Evolutionary conservation across 2,797 vertebrate genomes (phyloP), one percentile per base, ranked within the genome.

Genomic region (Lithobates pipiens): DNA sequence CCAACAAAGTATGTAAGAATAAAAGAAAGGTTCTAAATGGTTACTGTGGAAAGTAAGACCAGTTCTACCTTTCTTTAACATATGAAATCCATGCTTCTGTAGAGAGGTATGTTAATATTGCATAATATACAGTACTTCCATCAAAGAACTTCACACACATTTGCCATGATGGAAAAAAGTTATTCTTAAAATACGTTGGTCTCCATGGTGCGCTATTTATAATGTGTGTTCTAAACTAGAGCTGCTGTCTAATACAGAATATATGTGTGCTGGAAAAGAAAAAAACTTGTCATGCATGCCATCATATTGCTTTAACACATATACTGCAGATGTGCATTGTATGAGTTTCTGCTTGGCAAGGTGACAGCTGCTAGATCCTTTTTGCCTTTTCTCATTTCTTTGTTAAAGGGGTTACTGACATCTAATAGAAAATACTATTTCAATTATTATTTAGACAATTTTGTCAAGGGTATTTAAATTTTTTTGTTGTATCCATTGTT

Each of bases 201-300:
- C 69, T 81, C 68, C 32, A 73, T 61, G 34, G 8, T 63, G 54
- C 42, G 34, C 80, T 82, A 82, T 82, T 82, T 73, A 63, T 74
- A 82, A 23, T 73, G 23, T 44, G 34, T 42, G 32, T 57, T 27
- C 54, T 9, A 23, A 23, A 1, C 23, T 46, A 72, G 68, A 72
- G 18, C 29, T 44, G 80, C 69, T 82, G 80, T 73, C 70, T 74
- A 27, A 34, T 10, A 74, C 70, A 82, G 70, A 63, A 74, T 65
- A 34, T 82, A 57, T 73, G n/a, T 44, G 6, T 82, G 72, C 61
- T 73, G 70, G 54, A 82, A 61, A 74, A 82, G 54, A 82, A 72
- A 73, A 32, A 82, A 44, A 65, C n/a, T 50, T 82, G 80, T 82
- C 80, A 82, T n/a, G 63, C 46, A 81, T n/a, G 61, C 34, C 67